These are phyloP conservation scores for Tetraneura akinire DNA, from an alignment of 1,140 invertebrate genomes.

Conservation along the genomic window DNA sequence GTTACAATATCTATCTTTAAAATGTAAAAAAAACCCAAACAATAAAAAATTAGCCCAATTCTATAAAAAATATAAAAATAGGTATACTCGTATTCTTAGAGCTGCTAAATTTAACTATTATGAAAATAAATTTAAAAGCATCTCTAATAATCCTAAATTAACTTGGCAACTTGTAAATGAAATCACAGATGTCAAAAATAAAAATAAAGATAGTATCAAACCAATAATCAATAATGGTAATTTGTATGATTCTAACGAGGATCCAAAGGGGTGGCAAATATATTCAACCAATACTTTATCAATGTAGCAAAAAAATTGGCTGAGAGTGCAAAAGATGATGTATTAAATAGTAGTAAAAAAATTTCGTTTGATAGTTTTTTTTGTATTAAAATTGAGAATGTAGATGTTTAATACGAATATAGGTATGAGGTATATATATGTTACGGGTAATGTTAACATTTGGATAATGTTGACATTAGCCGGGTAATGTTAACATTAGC, in stretches of 20 bases:
- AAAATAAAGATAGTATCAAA: neutral
- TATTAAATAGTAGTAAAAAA: neutral
- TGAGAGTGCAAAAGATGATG: neutral
- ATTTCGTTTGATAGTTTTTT: neutral
- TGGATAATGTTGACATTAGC: too few species aligned
- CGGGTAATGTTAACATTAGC: too few species aligned
- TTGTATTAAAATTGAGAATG: too few species aligned
- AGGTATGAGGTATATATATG: too few species aligned
- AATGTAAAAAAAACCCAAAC: neutral
- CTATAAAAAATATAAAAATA: conserved; percentile 35
- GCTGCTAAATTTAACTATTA: neutral
- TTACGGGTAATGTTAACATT: too few species aligned
- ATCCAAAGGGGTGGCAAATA: neutral
- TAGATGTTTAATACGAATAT: too few species aligned
- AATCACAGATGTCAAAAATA: neutral
- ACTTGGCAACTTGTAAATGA: conserved; percentile 14
- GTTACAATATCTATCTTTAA: too few species aligned
- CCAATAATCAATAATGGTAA: neutral
- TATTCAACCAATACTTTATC: neutral
- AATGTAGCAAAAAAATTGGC: neutral
- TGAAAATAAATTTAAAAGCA: conserved; percentile 7
- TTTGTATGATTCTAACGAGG: neutral
- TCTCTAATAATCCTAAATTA: conserved; percentile 1
- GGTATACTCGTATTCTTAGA: neutral
- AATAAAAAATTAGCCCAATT: neutral